Conservation (phyloP, 64 coral and sea anemone genomes). For the Orbicella faveolata region DNA sequence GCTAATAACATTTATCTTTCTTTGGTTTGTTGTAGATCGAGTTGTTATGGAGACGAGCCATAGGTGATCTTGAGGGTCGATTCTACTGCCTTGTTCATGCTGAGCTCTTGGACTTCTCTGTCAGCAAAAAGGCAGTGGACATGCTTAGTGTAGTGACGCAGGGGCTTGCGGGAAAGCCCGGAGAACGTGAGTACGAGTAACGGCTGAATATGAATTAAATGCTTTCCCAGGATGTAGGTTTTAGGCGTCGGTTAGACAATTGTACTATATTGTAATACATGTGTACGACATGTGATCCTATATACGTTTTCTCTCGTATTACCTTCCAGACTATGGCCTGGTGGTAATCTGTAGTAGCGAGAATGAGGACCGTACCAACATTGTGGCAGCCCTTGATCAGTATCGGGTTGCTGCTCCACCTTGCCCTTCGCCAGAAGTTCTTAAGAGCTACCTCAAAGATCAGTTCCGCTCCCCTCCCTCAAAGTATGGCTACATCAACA, state of each 20-base stretch:
- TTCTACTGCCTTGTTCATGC: conserved; percentile 86
- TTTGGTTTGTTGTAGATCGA: conserved; percentile 45
- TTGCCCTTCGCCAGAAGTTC: conserved; percentile 25
- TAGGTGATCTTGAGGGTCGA: conserved; percentile 52
- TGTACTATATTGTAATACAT: neutral
- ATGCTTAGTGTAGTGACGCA: conserved; percentile 52
- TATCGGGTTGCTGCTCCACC: conserved; percentile 58
- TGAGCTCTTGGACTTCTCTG: conserved; percentile 78
- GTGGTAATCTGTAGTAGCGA: conserved; percentile 89
- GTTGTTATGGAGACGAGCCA: conserved; percentile 81
- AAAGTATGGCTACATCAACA: conserved; percentile 53
- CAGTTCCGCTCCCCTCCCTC: conserved; percentile 37
- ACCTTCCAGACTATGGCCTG: conserved; percentile 64
- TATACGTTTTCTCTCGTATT: neutral
- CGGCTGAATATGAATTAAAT: neutral
- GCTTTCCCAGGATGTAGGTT: neutral
- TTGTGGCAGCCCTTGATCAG: conserved; percentile 86
- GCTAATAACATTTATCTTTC: too few relatives aligned
- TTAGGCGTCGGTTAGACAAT: neutral
- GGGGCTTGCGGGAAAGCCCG: conserved; percentile 41
- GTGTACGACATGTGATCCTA: too few relatives aligned
- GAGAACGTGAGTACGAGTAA: neutral
- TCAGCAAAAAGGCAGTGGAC: conserved; percentile 76
- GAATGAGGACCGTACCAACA: conserved; percentile 78
- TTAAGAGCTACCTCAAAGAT: conserved; percentile 57